Evolutionary conservation across 2,113 vertebrate species (phyloP).

Genomic region (Nyctibius bracteatus): DNA sequence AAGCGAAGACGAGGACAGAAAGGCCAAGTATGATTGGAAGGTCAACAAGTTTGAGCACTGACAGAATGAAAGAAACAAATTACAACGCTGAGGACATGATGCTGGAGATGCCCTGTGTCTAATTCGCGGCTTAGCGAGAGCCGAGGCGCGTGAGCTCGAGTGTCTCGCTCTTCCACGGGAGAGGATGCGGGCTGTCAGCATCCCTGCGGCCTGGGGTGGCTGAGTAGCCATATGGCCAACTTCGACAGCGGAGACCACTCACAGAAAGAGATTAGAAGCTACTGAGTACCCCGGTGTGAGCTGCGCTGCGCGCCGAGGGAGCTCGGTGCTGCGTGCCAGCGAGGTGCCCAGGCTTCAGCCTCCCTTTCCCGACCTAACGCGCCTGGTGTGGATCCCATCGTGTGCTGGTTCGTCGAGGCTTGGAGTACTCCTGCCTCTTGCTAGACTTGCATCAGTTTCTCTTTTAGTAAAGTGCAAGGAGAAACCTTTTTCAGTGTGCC

Average conservation of each 20-base stretch:
- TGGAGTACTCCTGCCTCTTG: neutral
- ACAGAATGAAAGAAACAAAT: constrained; percentile 53
- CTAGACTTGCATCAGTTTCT: neutral
- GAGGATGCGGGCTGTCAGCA: neutral
- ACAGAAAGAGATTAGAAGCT: neutral
- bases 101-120: neutral
- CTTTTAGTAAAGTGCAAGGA: neutral
- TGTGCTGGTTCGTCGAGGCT: rapidly evolving
- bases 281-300: neutral
- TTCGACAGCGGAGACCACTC: neutral
- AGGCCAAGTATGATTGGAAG: constrained; percentile 52
- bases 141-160: neutral
- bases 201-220: neutral
- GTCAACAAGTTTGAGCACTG: constrained; percentile 58
- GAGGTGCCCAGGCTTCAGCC: too few relatives aligned
- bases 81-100: neutral
- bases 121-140: neutral
- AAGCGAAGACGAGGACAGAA: neutral
- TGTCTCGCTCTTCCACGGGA: neutral
- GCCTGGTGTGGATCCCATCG: rapidly evolving
- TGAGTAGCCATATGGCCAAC: neutral
- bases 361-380: neutral
- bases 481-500: neutral
- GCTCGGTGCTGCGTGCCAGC: neutral
- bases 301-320: neutral